Base-by-base conservation (phyloP, 2,797 vertebrate species). In the Eupleurogrammus muticus region DNA sequence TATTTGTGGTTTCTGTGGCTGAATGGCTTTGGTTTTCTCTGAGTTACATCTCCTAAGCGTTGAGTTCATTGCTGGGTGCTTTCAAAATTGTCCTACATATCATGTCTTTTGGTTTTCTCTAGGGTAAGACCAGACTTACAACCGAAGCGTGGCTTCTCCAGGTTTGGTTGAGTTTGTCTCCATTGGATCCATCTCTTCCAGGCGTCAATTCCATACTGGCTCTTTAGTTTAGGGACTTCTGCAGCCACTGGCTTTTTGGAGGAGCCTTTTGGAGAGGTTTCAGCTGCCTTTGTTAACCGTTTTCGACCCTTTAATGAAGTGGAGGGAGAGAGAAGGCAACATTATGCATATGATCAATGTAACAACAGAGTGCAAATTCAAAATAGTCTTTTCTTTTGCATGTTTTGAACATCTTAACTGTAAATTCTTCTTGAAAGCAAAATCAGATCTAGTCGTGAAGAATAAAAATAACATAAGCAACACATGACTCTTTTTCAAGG, bases 161-260 rank as follows among this genome's bases (percentile, higher is more conserved):
- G 80, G 17, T 97, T 92, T 59, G 97, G 95, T 83, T 97, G 97
- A 13, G 91, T 83, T 0, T 96, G 96, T 82, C 97, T 96, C 96
- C 96, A 97, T 20, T 94, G 95, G 84, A 99, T 95, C 98, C 98
- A 99, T 74, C 94, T 93, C 90, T 95, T 98, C 98, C 97, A 99
- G 54, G 97, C 96, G 0, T 98, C 96, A 1, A 99, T 93, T 16
- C 97, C 98, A 0, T 99, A 99, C 86, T 96, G 94, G 23, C 95
- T 95, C 82, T 97, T 95, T 0, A 99, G 90, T 65, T 93, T 95
- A 3, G 93, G 93, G 32, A 60, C 10, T 0, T 83, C 82, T 1
- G 83, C 9, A 6, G 64, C 20, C 2, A 9, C 1, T 0, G 40
- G 20, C 4, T 79, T 78, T 6, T 14, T 60, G 34, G 62, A 1